Evolutionary conservation across 2,888 invertebrate genomes (phyloP), one percentile per base, ranked within the genome.

Genomic region (Vanessa cardui): DNA sequence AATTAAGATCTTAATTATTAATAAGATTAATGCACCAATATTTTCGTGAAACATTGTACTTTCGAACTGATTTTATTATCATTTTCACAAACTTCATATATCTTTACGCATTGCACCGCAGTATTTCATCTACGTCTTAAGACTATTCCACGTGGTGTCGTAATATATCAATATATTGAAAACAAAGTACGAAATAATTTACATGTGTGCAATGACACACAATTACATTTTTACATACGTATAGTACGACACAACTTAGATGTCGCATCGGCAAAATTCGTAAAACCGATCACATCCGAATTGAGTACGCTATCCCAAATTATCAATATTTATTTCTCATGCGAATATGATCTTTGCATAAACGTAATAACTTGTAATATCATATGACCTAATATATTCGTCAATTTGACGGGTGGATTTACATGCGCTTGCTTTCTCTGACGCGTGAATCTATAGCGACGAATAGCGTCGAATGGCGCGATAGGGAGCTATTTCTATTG

Each of bases 31-130:
- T 50, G 68, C 70, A 70, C 70, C 70, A 65, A 64, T 65, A 68
- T 64, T 52, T 63, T 68, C 65, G 54, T 56, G 56, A 68, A 58
- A 60, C 62, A 68, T 68, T 68, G 70, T 70, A 71, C 70, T 71
- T 65, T 71, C 62, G 33, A 70, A 62, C 58, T 67, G 61, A 9
- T 56, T 45, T 62, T 70, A 70, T 70, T 68, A 68, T 65, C 58
- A 67, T 50, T 49, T 61, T 61, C 66, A 66, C 70, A 54, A 12
- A 50, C 52, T 0, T 39, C 39, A 59, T 46, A 52, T 52, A 46
- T 52, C 50, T 18, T 59, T 21, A 52, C 39, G 44, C 26, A 50
- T 66, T 60, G 52, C 45, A 59, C 44, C 56, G 56, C 39, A 39
- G 33, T 56, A 39, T 4, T 39, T 20, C 18, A 8, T 31, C 1